Evolutionary conservation across 2,113 vertebrate genomes (phyloP).

Genomic region (Xenus cinereus): DNA sequence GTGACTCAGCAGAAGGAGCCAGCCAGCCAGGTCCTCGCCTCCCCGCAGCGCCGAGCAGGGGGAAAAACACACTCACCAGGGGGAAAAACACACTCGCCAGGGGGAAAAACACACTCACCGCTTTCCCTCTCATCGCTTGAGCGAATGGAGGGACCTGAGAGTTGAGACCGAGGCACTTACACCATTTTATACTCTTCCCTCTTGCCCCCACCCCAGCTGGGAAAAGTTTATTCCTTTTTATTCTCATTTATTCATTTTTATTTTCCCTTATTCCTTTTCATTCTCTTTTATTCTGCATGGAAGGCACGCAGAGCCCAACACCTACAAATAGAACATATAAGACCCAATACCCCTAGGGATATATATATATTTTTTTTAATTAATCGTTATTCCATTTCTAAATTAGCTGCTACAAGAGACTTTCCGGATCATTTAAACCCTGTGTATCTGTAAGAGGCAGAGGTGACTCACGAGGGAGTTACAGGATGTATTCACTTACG

Average conservation of each 20-base stretch:
- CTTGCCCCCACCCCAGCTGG: neutral
- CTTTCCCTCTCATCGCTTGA: neutral
- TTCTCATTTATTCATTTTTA: neutral
- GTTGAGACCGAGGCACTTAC: neutral
- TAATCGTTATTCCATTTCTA: neutral
- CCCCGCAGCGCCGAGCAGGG: fast-evolving
- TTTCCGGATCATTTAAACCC: neutral
- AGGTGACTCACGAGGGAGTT: neutral
- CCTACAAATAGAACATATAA: neutral
- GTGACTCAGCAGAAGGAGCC: slow-evolving; percentile 41
- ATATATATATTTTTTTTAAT: neutral
- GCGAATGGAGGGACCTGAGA: neutral
- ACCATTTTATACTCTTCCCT: fast-evolving
- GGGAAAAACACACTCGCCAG: too few species aligned
- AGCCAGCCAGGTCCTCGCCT: neutral
- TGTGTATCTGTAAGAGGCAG: neutral
- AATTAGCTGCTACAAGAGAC: neutral
- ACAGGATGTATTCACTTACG: neutral
- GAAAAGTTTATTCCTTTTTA: neutral
- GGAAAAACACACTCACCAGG: neutral
- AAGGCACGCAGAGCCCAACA: neutral
- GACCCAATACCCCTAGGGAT: neutral
- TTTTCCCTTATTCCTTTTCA: too few species aligned
- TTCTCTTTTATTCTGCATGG: neutral
- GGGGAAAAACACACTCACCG: neutral